Conservation (phyloP, 2,888 invertebrate species). For the Melinopterus prodromus region DNA sequence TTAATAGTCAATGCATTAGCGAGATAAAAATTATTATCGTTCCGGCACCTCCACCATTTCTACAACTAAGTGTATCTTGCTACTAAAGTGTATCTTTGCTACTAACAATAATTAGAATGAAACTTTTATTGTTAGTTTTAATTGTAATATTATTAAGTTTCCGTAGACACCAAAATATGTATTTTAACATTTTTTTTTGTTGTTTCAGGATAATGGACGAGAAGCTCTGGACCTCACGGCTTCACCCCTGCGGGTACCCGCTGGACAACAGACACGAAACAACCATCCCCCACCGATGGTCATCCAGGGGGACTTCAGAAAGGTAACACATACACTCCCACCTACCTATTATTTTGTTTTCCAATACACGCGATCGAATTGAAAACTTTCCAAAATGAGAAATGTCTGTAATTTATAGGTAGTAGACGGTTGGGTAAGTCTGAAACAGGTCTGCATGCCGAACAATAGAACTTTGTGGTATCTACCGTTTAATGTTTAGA, state of each 20-base stretch:
- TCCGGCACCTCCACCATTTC: no score
- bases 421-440: neutral
- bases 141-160: no score
- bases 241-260: conserved; percentile 80
- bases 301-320: conserved; percentile 93
- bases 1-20: no score
- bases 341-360: conserved; percentile 21
- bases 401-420: neutral
- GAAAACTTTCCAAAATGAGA: neutral
- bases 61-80: no score
- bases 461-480: neutral
- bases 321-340: conserved; percentile 63
- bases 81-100: no score
- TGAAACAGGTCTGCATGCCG: neutral
- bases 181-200: conserved; percentile 29
- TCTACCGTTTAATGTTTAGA: neutral
- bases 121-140: no score
- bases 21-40: no score
- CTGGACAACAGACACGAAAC: conserved; percentile 65
- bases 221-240: conserved; percentile 92
- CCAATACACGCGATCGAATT: neutral
- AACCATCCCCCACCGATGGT: conserved; percentile 80
- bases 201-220: conserved; percentile 83
- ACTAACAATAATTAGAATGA: no score
- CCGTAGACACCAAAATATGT: no score